Base-by-base conservation (phyloP, 2,113 vertebrate species). In the Grallaria varia region DNA sequence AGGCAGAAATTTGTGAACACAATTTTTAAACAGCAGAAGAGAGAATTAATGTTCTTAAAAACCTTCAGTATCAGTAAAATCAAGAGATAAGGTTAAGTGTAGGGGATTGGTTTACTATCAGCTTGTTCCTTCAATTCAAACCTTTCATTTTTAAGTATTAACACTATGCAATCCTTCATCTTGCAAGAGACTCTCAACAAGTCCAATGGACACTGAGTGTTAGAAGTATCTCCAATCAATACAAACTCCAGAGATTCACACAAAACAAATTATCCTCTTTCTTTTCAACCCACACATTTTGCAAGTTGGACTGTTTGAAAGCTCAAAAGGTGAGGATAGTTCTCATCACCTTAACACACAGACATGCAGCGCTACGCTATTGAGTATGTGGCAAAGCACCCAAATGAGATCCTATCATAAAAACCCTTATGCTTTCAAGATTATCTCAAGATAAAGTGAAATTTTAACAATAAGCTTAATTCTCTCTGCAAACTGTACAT, bases 21-120 rank as follows among this genome's bases (percentile, higher is more conserved):
- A 0, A 5, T 73, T 25, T 79, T 30, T 25, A 8, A 78, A 12
- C 4, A n/a, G 23, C 2, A 10, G n/a, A 15, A 81, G 28, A 92
- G 23, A 39, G 1, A 23, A 42, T 14, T 0, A 5, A 4, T 1
- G 10, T 0, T 85, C 67, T 77, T 18, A 7, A 64, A 90, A 68
- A 19, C 19, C 12, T 50, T 39, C 44, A 21, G 4, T 8, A 77
- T 22, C 68, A 40, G 12, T 44, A 58, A 81, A 87, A 73, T n/a
- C 55, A 73, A 80, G 52, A 58, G 31, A 42, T 87, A 66, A 68
- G 33, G 35, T 45, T 66, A 52, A 53, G 22, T 4, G 7, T 9
- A 33, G 37, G 8, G 4, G 56, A 30, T 30, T 50, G n/a, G 8
- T 9, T 86, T 85, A 55, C 35, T 50, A 62, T 40, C 53, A 75